Evolutionary conservation across 2,113 vertebrate genomes (phyloP), one percentile per base, ranked within the genome.

Genomic region (Halcyon senegalensis): DNA sequence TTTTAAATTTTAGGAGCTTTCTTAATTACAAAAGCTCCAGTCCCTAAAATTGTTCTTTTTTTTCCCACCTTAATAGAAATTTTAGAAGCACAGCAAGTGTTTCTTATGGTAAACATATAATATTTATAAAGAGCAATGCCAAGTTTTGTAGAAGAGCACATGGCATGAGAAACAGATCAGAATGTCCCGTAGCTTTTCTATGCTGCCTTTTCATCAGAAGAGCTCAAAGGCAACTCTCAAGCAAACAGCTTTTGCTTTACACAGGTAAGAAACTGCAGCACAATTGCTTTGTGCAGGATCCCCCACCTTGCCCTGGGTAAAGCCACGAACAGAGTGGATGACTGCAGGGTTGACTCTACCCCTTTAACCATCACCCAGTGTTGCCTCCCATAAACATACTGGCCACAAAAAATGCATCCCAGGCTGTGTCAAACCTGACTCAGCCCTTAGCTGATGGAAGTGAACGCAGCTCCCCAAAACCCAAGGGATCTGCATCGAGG

Each of bases 361-460:
- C 35, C 24, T 77, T 81, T 31, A 81, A 53, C 1, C 6, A 13
- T 15, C 27, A 76, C 13, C 33, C 35, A 53, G 0, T 0, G 13
- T 3, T 23, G n/a, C 23, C 46, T 41, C 33, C 70, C 59, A 53
- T 44, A 28, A 12, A 53, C 11, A 33, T 48, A 31, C 14, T 55
- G 48, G 27, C 13, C 30, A 35, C 12, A 56, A 46, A 84, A 67
- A 12, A 24, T 78, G 12, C 10, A 44, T 25, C 13, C 20, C 64
- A 73, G n/a, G 13, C 25, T 56, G 16, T 10, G 2, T 33, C 80
- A 60, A 41, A 44, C 23, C 18, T 48, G 33, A 48, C 56, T 24
- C 2, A 3, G 11, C 5, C 63, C 27, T 64, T 7, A 24, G 51
- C n/a, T 91, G 48, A 23, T 25, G 28, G 33, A 64, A 72, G 7